Evolutionary conservation across 2,113 vertebrate species (phyloP).

Genomic region (Thunnus thynnus): DNA sequence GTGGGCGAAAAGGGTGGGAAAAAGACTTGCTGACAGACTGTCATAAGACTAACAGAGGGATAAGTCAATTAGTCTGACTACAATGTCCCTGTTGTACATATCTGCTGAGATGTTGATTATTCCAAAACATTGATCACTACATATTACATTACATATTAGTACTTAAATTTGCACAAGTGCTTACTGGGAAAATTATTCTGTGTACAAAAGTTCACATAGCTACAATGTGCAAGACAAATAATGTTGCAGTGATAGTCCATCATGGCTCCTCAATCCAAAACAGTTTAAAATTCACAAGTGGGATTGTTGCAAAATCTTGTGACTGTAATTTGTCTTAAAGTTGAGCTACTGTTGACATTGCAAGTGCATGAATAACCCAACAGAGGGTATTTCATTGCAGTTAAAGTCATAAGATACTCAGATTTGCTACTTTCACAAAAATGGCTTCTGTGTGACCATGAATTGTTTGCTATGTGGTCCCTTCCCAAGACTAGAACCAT

Average conservation of each 20-base stretch:
- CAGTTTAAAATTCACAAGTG: conserved; percentile 2
- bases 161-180: not conserved
- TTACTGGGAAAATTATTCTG: not conserved
- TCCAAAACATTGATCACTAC: not conserved
- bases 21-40: conserved; percentile 1
- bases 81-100: not conserved
- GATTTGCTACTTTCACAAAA: conserved; percentile 48
- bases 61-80: conserved; percentile 2
- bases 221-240: not conserved
- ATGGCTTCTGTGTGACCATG: conserved; percentile 50
- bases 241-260: not conserved
- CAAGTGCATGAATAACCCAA: conserved; percentile 59
- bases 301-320: conserved; percentile 62
- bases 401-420: conserved; percentile 72
- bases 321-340: conserved; percentile 70
- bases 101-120: not conserved
- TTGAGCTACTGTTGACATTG: conserved; percentile 41
- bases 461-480: conserved; percentile 35
- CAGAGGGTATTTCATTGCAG: conserved; percentile 54
- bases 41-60: conserved; percentile 29
- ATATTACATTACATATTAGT: not conserved
- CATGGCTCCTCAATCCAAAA: not conserved
- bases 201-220: too few relatives aligned
- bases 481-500: not conserved
- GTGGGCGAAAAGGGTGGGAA: not conserved